These are phyloP conservation scores for Lumbricus terrestris DNA, from an alignment of 2,888 invertebrate species.

Conservation along the genomic window DNA sequence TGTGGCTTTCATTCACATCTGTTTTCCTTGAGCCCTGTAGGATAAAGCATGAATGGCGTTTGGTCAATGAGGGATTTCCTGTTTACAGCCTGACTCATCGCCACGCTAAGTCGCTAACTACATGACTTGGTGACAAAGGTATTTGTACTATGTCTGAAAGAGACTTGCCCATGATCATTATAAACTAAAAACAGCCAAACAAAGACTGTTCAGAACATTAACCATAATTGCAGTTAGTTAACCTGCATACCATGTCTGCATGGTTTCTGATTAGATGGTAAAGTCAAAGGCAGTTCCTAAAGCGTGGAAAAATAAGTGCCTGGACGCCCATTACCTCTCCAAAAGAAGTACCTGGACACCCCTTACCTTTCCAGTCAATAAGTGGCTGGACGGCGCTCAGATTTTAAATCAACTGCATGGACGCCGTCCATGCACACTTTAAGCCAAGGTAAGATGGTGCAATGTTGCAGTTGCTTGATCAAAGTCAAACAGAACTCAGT, in stretches of 20 bases:
- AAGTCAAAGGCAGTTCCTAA: no score
- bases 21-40: background rate
- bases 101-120: background rate
- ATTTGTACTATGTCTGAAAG: background rate
- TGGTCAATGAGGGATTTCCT: background rate
- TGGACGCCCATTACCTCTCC: no score
- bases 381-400: no score
- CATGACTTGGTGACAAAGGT: background rate
- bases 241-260: background rate
- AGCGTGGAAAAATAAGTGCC: no score
- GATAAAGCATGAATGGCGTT: background rate
- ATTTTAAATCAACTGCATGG: no score
- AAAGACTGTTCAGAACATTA: background rate
- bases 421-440: no score
- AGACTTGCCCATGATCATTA: background rate
- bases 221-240: background rate
- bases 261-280: background rate
- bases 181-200: background rate
- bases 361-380: no score
- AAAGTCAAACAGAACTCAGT: conserved; percentile 3
- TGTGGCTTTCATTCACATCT: background rate
- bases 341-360: no score
- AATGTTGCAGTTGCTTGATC: background rate
- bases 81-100: background rate
- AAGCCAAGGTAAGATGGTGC: background rate